A percentile compares a stretch with the other conserved stretches of the same genome.
Conservation (phyloP, 2,888 invertebrate species). For the Eumerus sabulonum region DNA sequence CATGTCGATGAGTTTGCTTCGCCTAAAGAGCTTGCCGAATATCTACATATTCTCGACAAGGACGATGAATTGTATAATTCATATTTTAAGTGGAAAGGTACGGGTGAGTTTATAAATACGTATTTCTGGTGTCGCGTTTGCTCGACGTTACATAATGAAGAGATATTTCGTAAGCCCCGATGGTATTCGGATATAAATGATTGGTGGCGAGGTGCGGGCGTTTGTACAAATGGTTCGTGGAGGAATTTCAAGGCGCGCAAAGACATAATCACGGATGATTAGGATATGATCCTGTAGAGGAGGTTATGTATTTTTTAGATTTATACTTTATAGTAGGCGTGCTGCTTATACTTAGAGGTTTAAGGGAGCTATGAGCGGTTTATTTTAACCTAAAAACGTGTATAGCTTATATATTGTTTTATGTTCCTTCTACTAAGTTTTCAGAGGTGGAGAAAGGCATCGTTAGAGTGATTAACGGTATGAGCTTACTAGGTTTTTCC, state of each 20-base stretch:
- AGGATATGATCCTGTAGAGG: slow-evolving; percentile 61
- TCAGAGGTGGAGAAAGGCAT: too few relatives aligned
- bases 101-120: slow-evolving; percentile 97
- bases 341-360: too few relatives aligned
- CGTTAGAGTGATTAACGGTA: too few relatives aligned
- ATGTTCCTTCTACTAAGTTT: too few relatives aligned
- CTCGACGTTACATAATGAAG: slow-evolving; percentile 80
- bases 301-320: too few relatives aligned
- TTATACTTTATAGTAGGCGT: too few relatives aligned
- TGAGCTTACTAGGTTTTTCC: too few relatives aligned
- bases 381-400: too few relatives aligned
- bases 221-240: slow-evolving; percentile 89
- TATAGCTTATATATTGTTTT: too few relatives aligned
- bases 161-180: slow-evolving; percentile 75
- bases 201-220: slow-evolving; percentile 93
- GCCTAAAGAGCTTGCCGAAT: slow-evolving; percentile 91
- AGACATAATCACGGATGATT: slow-evolving; percentile 78
- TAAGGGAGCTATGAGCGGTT: too few relatives aligned
- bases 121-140: slow-evolving; percentile 86
- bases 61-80: slow-evolving; percentile 95
- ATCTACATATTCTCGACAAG: slow-evolving; percentile 89
- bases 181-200: slow-evolving; percentile 87
- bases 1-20: slow-evolving; percentile 97
- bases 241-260: slow-evolving; percentile 80
- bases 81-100: slow-evolving; percentile 96